Evolutionary conservation across 1,140 invertebrate genomes (phyloP).

Genomic region (Drosophila sp.): DNA sequence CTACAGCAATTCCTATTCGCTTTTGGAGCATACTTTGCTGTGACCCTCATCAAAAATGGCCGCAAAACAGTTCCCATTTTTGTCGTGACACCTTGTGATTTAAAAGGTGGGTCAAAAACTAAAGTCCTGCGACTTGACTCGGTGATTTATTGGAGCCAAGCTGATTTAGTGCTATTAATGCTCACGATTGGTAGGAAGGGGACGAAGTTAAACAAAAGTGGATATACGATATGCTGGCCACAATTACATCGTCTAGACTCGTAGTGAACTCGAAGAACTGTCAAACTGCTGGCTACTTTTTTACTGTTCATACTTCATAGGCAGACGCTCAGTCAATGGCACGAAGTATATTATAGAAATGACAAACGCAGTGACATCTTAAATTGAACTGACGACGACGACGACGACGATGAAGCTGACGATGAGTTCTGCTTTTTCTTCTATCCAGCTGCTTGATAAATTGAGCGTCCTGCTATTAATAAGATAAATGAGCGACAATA

Average conservation of each 20-base stretch:
- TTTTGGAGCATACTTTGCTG: slow-evolving; percentile 49
- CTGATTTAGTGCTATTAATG: slow-evolving; percentile 67
- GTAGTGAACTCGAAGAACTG: slow-evolving; percentile 46
- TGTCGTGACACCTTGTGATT: slow-evolving; percentile 76
- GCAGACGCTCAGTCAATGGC: slow-evolving; percentile 50
- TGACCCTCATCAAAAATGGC: slow-evolving; percentile 70
- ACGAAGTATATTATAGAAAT: slow-evolving; percentile 73
- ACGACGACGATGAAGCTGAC: slow-evolving; percentile 40
- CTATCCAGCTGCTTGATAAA: slow-evolving; percentile 67
- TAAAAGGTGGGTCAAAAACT: slow-evolving; percentile 72
- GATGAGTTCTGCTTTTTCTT: slow-evolving; percentile 20
- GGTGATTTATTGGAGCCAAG: slow-evolving; percentile 64
- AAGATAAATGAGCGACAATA: slow-evolving; percentile 80
- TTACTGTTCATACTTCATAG: slow-evolving; percentile 27
- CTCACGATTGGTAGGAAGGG: slow-evolving; percentile 10
- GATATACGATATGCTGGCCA: slow-evolving; percentile 49
- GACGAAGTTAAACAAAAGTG: slow-evolving; percentile 8
- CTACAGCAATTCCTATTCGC: slow-evolving; percentile 19
- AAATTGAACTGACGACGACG: slow-evolving; percentile 42
- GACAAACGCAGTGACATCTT: slow-evolving; percentile 65
- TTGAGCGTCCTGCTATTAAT: slow-evolving; percentile 66
- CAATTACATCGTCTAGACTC: slow-evolving; percentile 76
- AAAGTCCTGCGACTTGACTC: slow-evolving; percentile 46
- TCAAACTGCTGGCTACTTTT: slow-evolving; percentile 55
- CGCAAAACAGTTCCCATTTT: slow-evolving; percentile 14